Base-by-base conservation (phyloP, 2,113 vertebrate genomes). In the Dicaeum eximium region DNA sequence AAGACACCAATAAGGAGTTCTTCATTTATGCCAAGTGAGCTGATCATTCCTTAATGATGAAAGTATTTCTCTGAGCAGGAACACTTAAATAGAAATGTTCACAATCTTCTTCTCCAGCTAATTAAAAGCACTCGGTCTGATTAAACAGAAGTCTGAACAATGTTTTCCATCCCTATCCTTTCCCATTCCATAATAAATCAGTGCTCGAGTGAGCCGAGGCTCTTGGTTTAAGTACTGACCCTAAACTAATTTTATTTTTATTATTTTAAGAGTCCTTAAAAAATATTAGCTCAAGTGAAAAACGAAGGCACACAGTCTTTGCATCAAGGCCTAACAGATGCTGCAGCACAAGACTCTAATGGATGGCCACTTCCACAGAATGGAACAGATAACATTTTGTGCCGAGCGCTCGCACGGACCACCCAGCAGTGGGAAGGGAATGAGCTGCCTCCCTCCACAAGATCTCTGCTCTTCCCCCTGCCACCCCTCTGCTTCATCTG, bases 61-160 rank as follows among this genome's bases (percentile, higher is more conserved):
- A 97, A 95, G 95, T 64, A 82, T 93, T 95, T 90, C 77, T 93
- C 66, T 75, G 83, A 95, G 92, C 83, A 94, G 82, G 90, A 93
- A 92, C 86, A 93, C 70, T 93, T 93, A 91, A 91, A 95, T 28
- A 87, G 77, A 92, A 93, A 95, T 86, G 88, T 66, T 89, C 88
- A 86, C 77, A 70, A 80, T 90, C 83, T 91, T 70, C 73, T 86
- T 81, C 75, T 91, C 80, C 64, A 87, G 88, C 71, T 94, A 94
- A 94, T 93, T 95, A 96, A 96, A 96, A 96, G 91, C 93, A 93
- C 96, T 94, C 2, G 1, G 88, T 95, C 80, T 96, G 80, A 96
- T 72, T 94, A 96, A 95, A 81, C 38, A 48, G n/a, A 58, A 89
- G 84, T 75, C 82, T 77, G 64, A 95, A 80, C 86, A 92, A 86